phyloP scores from a whole-genome alignment of 2,113 vertebrate species.

The Bombycilla garrulus region DNA sequence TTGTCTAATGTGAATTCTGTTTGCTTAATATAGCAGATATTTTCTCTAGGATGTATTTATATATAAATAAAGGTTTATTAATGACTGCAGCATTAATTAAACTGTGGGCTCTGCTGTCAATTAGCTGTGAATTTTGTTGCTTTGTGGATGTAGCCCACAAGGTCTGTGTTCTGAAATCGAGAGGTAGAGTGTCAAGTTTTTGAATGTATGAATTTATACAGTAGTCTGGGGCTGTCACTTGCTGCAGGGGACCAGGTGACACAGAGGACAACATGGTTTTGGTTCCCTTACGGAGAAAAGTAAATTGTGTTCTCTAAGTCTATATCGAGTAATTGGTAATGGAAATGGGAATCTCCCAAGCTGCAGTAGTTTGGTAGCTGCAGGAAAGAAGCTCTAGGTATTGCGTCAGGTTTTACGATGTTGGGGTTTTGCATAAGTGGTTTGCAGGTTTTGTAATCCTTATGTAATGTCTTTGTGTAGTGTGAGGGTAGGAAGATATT shows the following conservation, averaged over 20 bases:
- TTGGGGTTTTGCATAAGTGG: accelerated
- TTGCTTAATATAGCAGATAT: conserved; percentile 21
- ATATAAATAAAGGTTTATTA: conserved; percentile 30
- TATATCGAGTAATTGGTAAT: background rate
- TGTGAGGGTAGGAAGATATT: background rate
- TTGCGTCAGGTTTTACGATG: background rate
- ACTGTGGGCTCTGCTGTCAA: background rate
- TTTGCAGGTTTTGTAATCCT: background rate
- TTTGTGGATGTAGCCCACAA: background rate
- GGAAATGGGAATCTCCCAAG: background rate
- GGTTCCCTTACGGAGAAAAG: background rate
- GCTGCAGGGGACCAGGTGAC: background rate
- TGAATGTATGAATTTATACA: background rate
- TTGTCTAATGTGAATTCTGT: conserved; percentile 42
- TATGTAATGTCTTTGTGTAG: background rate
- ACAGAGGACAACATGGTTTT: background rate
- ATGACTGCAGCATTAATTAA: background rate
- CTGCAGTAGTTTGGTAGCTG: background rate
- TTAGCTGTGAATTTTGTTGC: background rate
- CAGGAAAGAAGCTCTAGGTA: background rate
- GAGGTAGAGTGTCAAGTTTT: background rate
- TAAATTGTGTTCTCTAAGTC: background rate
- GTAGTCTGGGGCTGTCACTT: background rate
- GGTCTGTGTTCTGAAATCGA: background rate
- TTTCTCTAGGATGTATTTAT: background rate